phyloP scores from a whole-genome alignment of 2,888 invertebrate genomes.

The Aelia acuminata region DNA sequence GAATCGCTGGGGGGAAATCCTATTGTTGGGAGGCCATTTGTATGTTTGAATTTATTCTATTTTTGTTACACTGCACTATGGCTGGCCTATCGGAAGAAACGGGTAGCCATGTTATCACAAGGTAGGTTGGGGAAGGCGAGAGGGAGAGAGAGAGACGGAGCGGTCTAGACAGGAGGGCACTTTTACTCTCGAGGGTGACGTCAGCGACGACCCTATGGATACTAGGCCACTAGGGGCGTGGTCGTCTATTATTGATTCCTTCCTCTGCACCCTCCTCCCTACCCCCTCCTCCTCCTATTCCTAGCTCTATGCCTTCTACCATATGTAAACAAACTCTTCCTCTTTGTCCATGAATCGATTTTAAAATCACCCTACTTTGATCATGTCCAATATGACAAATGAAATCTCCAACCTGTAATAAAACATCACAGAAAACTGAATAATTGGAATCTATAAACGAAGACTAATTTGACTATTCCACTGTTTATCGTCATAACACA shows the following conservation, averaged over 20 bases:
- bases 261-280: not conserved
- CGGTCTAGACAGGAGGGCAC: constrained; percentile 29
- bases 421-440: too few relatives aligned
- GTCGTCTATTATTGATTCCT: constrained; percentile 41
- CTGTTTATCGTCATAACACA: too few relatives aligned
- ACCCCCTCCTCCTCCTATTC: not conserved
- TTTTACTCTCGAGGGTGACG: constrained; percentile 23
- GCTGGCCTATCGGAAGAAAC: too few relatives aligned
- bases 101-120: too few relatives aligned
- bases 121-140: not conserved
- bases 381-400: too few relatives aligned
- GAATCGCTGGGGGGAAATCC: too few relatives aligned
- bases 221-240: constrained; percentile 45
- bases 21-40: too few relatives aligned
- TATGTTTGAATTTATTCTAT: too few relatives aligned
- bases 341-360: not conserved
- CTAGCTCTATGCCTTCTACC: not conserved
- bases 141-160: not conserved
- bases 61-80: too few relatives aligned
- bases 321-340: constrained; percentile 1
- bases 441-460: too few relatives aligned
- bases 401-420: too few relatives aligned
- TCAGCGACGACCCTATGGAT: not conserved
- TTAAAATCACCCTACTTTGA: not conserved
- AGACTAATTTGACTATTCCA: too few relatives aligned